These are phyloP conservation scores for Leptopterna dolabrata DNA, from an alignment of 2,888 invertebrate genomes.

Conservation along the genomic window DNA sequence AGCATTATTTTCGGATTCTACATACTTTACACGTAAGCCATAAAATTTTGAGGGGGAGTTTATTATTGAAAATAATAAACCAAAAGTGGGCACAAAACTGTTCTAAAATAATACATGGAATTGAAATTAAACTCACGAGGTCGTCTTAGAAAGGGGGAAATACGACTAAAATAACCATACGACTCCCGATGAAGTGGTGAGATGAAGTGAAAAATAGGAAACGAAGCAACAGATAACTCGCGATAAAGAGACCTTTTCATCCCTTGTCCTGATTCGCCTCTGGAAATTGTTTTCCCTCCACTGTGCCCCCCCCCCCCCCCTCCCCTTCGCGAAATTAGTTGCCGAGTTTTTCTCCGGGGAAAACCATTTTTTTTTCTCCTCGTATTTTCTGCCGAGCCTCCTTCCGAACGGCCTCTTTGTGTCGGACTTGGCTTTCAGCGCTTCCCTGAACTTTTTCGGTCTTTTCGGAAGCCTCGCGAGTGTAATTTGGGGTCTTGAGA, in stretches of 20 bases:
- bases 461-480: neutral
- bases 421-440: neutral
- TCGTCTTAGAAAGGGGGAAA: neutral
- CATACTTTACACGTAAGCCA: too few species aligned
- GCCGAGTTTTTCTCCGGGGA: neutral
- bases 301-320: too few species aligned
- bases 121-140: neutral
- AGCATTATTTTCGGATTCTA: too few species aligned
- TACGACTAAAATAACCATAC: neutral
- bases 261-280: conserved; percentile 11
- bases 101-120: too few species aligned
- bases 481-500: neutral
- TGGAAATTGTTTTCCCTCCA: conserved; percentile 3
- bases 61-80: too few species aligned
- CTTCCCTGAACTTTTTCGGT: neutral
- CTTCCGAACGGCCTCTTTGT: neutral
- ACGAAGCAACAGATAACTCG: neutral
- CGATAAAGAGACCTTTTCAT: neutral
- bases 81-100: too few species aligned
- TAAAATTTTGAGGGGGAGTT: too few species aligned
- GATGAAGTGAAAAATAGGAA: neutral
- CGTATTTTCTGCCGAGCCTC: neutral
- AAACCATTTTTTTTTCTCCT: neutral
- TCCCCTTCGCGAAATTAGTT: conserved; percentile 4
- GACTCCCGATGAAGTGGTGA: neutral